Evolutionary conservation across 2,797 vertebrate genomes (phyloP), one percentile per base, ranked within the genome.

Genomic region (Intellagama lesueurii): DNA sequence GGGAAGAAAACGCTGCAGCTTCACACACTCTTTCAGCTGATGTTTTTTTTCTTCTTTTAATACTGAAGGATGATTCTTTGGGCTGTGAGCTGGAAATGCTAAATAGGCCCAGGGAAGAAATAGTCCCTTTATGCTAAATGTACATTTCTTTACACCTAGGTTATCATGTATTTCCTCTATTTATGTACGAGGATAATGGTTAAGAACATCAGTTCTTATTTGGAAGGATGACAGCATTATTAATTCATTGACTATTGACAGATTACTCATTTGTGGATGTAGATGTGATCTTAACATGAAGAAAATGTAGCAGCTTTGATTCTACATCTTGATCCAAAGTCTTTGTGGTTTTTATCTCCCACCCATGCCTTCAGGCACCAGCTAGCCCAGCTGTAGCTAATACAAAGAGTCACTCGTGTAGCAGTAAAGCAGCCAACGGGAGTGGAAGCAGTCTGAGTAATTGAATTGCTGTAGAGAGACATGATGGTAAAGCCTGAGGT

Each of bases 381-480:
- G 75, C 75, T 83, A 83, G 85, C 40, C 68, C 52, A 84, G 40
- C 66, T 80, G 81, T 70, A 66, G 28, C 83, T 89, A 89, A 81
- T 86, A 77, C 56, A 87, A 90, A 84, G 75, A 87, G 75, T 66
- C 81, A 84, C 24, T 87, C 85, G 26, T 80, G 76, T 83, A 84
- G 81, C 75, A 79, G 68, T 83, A 83, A 86, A 52, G 86, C 28
- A 90, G 86, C 22, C 89, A 84, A 83, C 7, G 85, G 89, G 78
- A 79, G 30, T 49, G 35, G 81, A 79, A 40, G 75, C 85, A 87
- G 81, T 83, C 79, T 75, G 30, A 86, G 56, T 30, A 66, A 86
- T 60, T 82, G 60, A 87, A 77, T 83, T 83, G 72, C 80, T 76
- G 28, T 69, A 77, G 72, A 90, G 85, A 82, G 47, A 85, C 78